phyloP scores from a whole-genome alignment of 2,113 vertebrate species.

The Crotophaga sulcirostris region DNA sequence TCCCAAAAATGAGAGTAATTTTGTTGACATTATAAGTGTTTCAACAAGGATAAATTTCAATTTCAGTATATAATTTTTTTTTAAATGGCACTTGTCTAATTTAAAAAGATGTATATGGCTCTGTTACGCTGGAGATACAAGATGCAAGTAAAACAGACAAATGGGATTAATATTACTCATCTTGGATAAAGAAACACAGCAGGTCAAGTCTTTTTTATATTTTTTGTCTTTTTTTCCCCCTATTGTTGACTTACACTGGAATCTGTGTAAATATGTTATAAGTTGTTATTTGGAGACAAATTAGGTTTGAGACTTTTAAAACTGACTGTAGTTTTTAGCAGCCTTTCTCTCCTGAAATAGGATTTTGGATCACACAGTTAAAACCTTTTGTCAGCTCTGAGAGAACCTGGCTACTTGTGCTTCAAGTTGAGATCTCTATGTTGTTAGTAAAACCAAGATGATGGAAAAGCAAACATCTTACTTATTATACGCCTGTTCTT shows the following conservation, averaged over 20 bases:
- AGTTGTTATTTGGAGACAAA: neutral
- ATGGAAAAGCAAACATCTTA: conserved; percentile 20
- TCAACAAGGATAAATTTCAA: neutral
- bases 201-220: neutral
- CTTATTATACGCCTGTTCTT: conserved; percentile 28
- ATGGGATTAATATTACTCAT: conserved; percentile 30
- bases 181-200: conserved; percentile 21
- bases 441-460: conserved; percentile 12
- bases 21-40: neutral
- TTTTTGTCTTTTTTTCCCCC: neutral
- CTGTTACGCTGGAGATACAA: neutral
- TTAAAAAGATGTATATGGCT: conserved; percentile 21
- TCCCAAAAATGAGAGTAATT: neutral
- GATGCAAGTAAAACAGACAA: conserved; percentile 45
- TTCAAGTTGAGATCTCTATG: conserved; percentile 33
- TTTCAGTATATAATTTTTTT: neutral
- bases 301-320: conserved; percentile 2
- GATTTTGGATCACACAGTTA: neutral
- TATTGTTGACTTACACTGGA: too few species aligned
- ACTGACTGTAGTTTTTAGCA: neutral
- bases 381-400: neutral
- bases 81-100: conserved; percentile 23
- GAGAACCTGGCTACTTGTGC: conserved; percentile 12
- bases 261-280: too few species aligned
- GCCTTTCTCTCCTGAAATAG: neutral